Evolutionary conservation across 2,888 invertebrate genomes (phyloP).

Genomic region (Cheilosia variabilis): DNA sequence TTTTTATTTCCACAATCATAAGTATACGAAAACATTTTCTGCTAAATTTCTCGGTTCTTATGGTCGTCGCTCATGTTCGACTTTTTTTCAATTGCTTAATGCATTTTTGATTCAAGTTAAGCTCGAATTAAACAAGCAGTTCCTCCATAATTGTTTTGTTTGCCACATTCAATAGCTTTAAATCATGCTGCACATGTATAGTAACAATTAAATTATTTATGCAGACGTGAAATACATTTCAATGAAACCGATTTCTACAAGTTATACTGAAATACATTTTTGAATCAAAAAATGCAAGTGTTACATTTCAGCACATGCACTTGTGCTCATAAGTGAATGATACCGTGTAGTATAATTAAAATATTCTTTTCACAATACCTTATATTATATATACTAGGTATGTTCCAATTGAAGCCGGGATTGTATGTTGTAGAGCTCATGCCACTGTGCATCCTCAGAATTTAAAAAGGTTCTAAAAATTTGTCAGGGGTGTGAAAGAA

Average conservation of each 20-base stretch:
- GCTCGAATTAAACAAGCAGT: conserved; percentile 19
- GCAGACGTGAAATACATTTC: background rate
- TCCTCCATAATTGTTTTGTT: conserved; percentile 4
- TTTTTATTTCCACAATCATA: conserved; percentile 16
- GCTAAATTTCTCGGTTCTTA: conserved; percentile 37
- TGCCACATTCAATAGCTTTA: conserved; percentile 13
- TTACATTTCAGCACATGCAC: no score
- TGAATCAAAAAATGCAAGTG: no score
- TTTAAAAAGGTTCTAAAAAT: no score
- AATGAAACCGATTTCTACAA: background rate
- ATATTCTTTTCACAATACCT: no score
- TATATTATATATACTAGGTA: no score
- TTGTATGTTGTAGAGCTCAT: no score
- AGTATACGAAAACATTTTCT: conserved; percentile 36
- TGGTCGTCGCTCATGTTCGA: conserved; percentile 17
- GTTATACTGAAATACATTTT: no score
- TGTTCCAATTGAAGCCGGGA: no score
- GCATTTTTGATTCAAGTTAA: background rate
- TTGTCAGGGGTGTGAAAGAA: no score
- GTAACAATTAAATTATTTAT: conserved; percentile 6
- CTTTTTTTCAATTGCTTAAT: conserved; percentile 18
- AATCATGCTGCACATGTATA: background rate
- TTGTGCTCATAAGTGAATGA: no score
- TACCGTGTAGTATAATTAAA: no score
- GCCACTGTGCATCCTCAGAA: no score